Base-by-base conservation (phyloP, 2,113 vertebrate species). In the Recurvirostra avosetta region DNA sequence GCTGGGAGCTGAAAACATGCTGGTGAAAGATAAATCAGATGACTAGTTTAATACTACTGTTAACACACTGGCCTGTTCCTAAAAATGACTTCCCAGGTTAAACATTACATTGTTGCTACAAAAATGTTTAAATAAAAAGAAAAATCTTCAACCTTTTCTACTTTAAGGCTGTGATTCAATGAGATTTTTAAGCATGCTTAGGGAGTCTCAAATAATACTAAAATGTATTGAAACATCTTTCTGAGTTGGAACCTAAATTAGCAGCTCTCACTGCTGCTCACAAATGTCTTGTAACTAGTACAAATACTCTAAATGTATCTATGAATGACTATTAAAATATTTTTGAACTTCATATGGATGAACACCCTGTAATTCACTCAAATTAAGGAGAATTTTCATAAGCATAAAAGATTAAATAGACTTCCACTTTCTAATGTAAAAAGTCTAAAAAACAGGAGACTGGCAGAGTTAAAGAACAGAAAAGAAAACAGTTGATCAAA, bases 1-100 rank as follows among this genome's bases (percentile, higher is more conserved):
- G 99, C 95, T 98, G 97, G 74, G 98, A 95, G 92, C 99, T 99
- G 87, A 98, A 97, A 91, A 99, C 92, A 94, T 99, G 99, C 99
- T 99, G 96, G 58, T 72, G 74, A 94, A 87, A 93, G 71, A 96
- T 68, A 84, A 67, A 86, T 79, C 13, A 95, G n/a, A 61, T 40
- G 3, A 76, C 55, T 59, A 76, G 41, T 34, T 77, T 78, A 71
- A 61, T 49, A 47, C 16, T 49, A 71, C 53, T 61, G 43, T 34
- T 77, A 52, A 88, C 52, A 61, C 40, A 56, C 6, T 70, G 27
- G 15, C 5, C 34, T 73, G 13, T 27, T 87, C 47, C 40, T 68
- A 63, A 61, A 84, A 68, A 47, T 62, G 36, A 61, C 32, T 67
- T 50, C 17, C 18, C 55, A 67, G 12, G 13, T 56, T 81, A 86